Evolutionary conservation across 2,113 vertebrate species (phyloP).

Genomic region (Amazona vittata): DNA sequence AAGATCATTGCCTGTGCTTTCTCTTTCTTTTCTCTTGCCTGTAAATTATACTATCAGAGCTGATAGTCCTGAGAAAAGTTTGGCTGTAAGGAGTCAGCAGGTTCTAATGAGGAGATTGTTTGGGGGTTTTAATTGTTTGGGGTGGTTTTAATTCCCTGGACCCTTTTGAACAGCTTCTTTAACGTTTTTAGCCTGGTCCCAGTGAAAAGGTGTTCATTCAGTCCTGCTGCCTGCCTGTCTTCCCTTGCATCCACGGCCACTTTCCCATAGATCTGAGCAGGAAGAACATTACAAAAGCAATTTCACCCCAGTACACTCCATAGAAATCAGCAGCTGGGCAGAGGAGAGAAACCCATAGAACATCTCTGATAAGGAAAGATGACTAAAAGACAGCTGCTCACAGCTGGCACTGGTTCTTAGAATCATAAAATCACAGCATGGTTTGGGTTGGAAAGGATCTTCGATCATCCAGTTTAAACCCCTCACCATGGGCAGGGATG

Average conservation of each 20-base stretch:
- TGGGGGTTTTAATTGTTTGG: neutral
- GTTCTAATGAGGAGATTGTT: neutral
- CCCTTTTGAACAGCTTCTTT: neutral
- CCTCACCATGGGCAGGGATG: neutral
- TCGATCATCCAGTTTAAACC: neutral
- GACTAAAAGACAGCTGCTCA: neutral
- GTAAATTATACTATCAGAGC: neutral
- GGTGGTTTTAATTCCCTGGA: neutral
- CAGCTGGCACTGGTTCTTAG: neutral
- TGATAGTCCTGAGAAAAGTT: neutral
- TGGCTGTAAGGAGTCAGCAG: neutral
- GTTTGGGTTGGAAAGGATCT: neutral
- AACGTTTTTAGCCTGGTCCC: neutral
- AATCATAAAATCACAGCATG: neutral
- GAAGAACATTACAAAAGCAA: neutral
- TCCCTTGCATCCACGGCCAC: neutral
- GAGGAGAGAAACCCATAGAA: neutral
- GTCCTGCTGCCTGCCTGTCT: neutral
- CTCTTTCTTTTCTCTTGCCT: neutral
- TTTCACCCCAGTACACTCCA: neutral
- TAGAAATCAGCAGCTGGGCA: neutral
- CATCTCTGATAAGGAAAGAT: neutral
- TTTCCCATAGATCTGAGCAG: neutral
- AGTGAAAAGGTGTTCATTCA: neutral
- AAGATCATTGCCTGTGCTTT: neutral